Base-by-base conservation (phyloP, 2,888 invertebrate species). In the Nebria salina region DNA sequence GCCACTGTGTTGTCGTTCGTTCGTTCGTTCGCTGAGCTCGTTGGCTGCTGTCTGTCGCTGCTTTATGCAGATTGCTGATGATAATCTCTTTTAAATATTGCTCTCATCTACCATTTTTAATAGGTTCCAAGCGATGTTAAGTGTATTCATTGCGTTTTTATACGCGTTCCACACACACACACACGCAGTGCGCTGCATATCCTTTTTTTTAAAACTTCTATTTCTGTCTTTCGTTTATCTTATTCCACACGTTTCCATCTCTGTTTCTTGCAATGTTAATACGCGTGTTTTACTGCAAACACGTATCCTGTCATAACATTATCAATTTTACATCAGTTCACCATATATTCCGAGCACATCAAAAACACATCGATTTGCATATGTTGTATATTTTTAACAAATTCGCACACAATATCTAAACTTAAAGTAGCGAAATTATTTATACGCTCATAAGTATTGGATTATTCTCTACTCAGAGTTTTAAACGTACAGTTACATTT, bases 1-100 rank as follows among this genome's bases (percentile, higher is more conserved):
- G 70, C 26, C 70, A 25, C 70, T 26, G 26, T 70, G 70, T 26
- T 70, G 70, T 70, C 70, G 70, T 34, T 34, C 25, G 70, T 20
- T 66, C 15, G 66, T 13, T 20, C 25, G 13, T 20, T 20, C 20
- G 26, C 34, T 25, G 15, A 9, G 70, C 70, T 70, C 26, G 70
- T 70, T 25, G 26, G 25, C 25, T 34, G 25, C 34, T 68, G 79
- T 79, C 74, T 43, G 75, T 65, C 54, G 79, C 43, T 72, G 68
- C 68, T 75, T 79, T 79, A 79, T 79, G 79, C 70, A 79, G 79
- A 79, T 79, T 79, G 70, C 79, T 79, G 79, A 79, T 79, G 70
- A 68, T 75, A 75, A 79, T 79, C 79, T 74, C 54, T 74, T 79
- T 79, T 79, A 79, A 79, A 78, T 78, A 78, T 78, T 78, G 65